Base-by-base conservation (phyloP, 2,113 vertebrate species). In the Phycodurus eques region DNA sequence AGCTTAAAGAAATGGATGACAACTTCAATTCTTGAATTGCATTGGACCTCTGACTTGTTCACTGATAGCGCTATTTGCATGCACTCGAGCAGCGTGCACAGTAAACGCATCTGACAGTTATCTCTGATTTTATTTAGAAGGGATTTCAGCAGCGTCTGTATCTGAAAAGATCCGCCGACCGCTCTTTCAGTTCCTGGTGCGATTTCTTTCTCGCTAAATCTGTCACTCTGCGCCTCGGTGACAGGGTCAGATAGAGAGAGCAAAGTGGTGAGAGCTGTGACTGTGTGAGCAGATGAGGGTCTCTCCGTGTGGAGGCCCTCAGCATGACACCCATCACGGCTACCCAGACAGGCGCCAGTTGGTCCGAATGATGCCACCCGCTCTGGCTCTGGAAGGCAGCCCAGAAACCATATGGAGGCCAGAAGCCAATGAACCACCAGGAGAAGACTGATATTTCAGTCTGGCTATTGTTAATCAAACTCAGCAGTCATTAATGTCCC, bases 221-320 rank as follows among this genome's bases (percentile, higher is more conserved):
- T 78, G 80, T 85, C 84, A 83, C 54, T 77, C 78, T 71, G 61
- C 42, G 77, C 73, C 67, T 71, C 15, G 71, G 75, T 84, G 86
- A 89, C 86, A 85, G 85, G 87, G 89, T 90, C 88, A 90, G 80
- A 85, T 75, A 85, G 90, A 85, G 76, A 78, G 83, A 89, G 89
- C 85, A 88, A 80, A 87, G 83, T 71, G 74, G 80, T 51, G 80
- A 87, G 86, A 86, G 85, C 83, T 85, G 85, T 76, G 82, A 87
- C 82, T 81, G 77, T 76, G 81, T 49, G 84, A 88, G 89, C 86
- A 88, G 88, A 89, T 89, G 83, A 90, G 86, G 88, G 82, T 83
- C 84, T 85, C 77, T 61, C 84, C 42, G 39, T 80, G 77, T 74
- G 83, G 82, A 84, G 80, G 75, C 66, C 77, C 80, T 68, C 75